Evolutionary conservation across 2,888 invertebrate species (phyloP), one percentile per base, ranked within the genome.

Genomic region (Microchrysa polita): DNA sequence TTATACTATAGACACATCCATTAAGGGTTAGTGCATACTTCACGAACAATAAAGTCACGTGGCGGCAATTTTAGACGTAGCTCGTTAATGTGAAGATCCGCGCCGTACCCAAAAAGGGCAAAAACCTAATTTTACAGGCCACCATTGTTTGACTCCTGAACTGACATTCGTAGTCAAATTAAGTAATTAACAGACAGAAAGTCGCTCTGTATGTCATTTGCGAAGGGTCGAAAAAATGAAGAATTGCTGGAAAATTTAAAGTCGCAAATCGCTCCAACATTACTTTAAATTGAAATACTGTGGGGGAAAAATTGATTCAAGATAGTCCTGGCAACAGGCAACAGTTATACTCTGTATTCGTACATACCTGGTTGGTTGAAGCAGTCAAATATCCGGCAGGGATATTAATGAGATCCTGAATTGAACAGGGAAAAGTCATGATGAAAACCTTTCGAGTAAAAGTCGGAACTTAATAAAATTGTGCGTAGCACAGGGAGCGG

Each of bases 31-130:
- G n/a, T 67, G 23, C 5, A 10, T 10, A n/a, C 16, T 44, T 20
- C 16, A 67, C 67, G 60, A 72, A 83, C 83, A 83, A 83, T 79
- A 77, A 78, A 81, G 84, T 81, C 84, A 84, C 84, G 84, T 84
- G 84, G 80, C 84, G 77, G 79, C 82, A 84, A 84, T 84, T 83
- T 84, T 10, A n/a, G 10, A 48, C 52, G 48, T 12, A 22, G 23
- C 23, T 59, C 59, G 40, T 40, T 59, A n/a, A 40, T n/a, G 12
- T 16, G 5, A 23, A 18, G 42, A 42, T 18, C 42, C 52, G n/a
- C 14, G 4, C 2, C 2, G 4, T 5, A 5, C 9, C 14, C n/a
- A 42, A 16, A 61, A 40, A 61, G 67, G 67, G 27, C 67, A 52
- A 67, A 23, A 67, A 16, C 67, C 23, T 27, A 67, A 67, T 59